These are phyloP conservation scores for Nomia melanderi DNA, from an alignment of 1,140 invertebrate species.

Conservation along the genomic window DNA sequence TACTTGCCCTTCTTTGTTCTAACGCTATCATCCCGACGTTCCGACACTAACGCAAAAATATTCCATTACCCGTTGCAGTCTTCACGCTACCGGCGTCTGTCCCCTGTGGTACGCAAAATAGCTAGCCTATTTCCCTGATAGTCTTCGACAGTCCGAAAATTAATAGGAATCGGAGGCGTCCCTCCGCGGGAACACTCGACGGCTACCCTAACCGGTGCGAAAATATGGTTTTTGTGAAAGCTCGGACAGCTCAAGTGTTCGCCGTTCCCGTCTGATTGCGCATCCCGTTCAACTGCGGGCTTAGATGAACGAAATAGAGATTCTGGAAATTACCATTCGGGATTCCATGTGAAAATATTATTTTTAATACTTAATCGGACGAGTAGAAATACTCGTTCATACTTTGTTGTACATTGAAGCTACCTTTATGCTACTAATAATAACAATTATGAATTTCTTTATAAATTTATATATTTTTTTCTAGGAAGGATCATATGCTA, in stretches of 20 bases:
- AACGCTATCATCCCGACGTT: not conserved
- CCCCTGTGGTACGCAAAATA: not conserved
- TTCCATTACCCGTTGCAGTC: not conserved
- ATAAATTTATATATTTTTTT: too few relatives aligned
- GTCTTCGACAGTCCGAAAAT: conserved; percentile 10
- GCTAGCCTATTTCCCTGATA: conserved; percentile 32
- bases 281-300: not conserved
- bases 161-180: conserved; percentile 13
- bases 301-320: too few relatives aligned
- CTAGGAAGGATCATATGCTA: too few relatives aligned
- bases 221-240: not conserved
- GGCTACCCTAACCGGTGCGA: not conserved
- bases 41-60: conserved; percentile 7
- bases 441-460: too few relatives aligned
- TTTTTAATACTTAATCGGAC: too few relatives aligned
- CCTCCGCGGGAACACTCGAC: not conserved
- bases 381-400: too few relatives aligned
- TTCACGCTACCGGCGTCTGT: not conserved
- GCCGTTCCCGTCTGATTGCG: not conserved
- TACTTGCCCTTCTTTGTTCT: not conserved
- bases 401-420: too few relatives aligned
- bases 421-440: too few relatives aligned
- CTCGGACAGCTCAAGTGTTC: conserved; percentile 8
- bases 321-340: too few relatives aligned
- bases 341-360: too few relatives aligned